A percentile compares a stretch with the other conserved stretches of the same genome.
phyloP scores from a whole-genome alignment of 2,113 vertebrate genomes.

The Corynorhinus townsendii region DNA sequence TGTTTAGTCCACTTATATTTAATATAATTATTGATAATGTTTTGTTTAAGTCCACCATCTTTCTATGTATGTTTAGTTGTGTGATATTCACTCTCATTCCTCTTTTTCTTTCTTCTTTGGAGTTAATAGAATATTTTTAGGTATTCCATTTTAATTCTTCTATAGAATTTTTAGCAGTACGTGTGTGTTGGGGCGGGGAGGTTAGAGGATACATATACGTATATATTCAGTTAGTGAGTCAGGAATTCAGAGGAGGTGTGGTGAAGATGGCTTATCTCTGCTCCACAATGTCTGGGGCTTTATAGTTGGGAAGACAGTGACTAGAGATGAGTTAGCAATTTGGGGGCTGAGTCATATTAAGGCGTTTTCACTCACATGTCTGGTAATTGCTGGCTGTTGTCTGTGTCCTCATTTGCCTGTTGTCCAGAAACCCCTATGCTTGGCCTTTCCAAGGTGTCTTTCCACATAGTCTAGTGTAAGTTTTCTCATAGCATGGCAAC shows the following conservation, averaged over 20 bases:
- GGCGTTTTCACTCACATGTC: background rate
- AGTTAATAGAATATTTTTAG: background rate
- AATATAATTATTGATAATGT: background rate
- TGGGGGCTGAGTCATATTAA: background rate
- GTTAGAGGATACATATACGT: background rate
- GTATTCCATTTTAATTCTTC: background rate
- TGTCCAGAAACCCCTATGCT: background rate
- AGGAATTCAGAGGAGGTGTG: background rate
- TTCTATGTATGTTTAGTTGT: background rate
- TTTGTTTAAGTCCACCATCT: background rate
- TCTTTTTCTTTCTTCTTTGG: background rate
- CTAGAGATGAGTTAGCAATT: background rate
- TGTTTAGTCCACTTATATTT: conserved; percentile 2
- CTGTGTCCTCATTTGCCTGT: background rate
- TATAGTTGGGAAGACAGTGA: background rate
- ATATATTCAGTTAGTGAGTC: background rate
- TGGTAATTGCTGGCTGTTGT: background rate
- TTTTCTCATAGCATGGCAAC: background rate
- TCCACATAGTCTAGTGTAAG: background rate
- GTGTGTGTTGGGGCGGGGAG: no score
- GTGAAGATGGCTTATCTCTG: background rate
- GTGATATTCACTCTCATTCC: background rate
- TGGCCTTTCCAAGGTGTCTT: background rate
- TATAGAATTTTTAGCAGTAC: background rate
- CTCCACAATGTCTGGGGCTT: background rate